Conservation (phyloP, 2,888 invertebrate species). For the Cephus pygmeus region DNA sequence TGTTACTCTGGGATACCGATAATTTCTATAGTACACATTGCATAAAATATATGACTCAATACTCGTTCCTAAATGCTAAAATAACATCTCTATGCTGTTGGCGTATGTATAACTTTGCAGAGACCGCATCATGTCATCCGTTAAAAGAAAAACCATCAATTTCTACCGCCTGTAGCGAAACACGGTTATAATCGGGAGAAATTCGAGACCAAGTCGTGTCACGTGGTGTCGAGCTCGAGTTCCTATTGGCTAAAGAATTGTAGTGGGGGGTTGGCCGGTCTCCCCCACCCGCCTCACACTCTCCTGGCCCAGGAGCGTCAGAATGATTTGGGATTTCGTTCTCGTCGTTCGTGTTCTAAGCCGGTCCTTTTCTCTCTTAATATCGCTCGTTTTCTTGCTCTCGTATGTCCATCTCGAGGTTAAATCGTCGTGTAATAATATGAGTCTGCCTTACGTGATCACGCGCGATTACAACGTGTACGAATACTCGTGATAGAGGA, state of each 20-base stretch:
- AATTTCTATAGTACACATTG: not conserved
- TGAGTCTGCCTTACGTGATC: conserved; percentile 2
- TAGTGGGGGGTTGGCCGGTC: not conserved
- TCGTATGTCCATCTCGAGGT: not conserved
- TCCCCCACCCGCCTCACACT: not conserved
- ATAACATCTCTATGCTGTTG: not conserved
- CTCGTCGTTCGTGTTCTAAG: not conserved
- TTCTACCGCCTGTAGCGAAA: not conserved
- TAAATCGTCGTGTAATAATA: not conserved
- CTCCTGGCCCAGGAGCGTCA: not conserved
- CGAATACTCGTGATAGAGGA: conserved; percentile 5
- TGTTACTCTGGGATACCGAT: not conserved
- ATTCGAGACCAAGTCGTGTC: not conserved
- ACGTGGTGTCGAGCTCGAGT: not conserved
- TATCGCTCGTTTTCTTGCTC: not conserved
- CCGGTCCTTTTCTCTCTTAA: not conserved
- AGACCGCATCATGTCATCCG: not conserved
- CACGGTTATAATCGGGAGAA: not conserved
- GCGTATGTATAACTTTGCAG: not conserved
- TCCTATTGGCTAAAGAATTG: not conserved
- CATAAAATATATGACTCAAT: not conserved
- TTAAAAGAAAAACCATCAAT: not conserved
- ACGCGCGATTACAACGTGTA: not conserved
- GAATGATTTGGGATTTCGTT: not conserved
- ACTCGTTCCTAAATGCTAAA: not conserved